Base-by-base conservation (phyloP, 2,888 invertebrate genomes). In the Rhaphigaster nebulosa region DNA sequence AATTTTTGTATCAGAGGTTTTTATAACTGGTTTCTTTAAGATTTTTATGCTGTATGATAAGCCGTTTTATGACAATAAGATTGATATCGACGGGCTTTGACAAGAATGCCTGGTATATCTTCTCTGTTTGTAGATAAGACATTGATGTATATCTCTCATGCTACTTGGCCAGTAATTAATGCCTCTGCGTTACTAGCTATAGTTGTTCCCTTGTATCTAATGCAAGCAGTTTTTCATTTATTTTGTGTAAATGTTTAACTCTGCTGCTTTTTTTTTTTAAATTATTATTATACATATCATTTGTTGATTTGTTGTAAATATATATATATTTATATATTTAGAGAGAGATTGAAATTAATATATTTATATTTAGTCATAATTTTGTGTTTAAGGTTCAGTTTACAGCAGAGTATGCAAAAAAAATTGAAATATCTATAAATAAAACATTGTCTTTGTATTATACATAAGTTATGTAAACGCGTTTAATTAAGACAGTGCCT, bases 331-430 rank as follows among this genome's bases (percentile, higher is more conserved):
- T 54, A 56, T 56, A 52, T 60, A 56, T 38, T 45, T 29, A 41
- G 18, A 89, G 34, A 84, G 80, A 89, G 41, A 56, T 12, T 15
- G 4, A 70, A 18, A 45, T 20, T 76, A 65, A 52, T 45, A 65
- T 80, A 80, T 90, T 84, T 89, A 38, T 65, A 65, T 41, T 65
- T 70, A 50, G 38, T 34, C 45, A 18, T 76, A 76, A 80, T 45
- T 87, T 84, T 65, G 87, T n/a, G 41, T 90, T 56, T 76, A 88
- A 65, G 89, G 50, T 87, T 76, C 87, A 80, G 34, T 90, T 91
- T 90, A 91, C 91, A 91, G 91, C 91, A 91, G 91, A 91, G 91
- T 84, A 91, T 91, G 91, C 91, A 90, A 91, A 91, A 91, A 91
- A 91, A 80, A 80, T 41, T 52, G n/a, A 56, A 90, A 70, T 87